Conservation (phyloP, 2,797 vertebrate species). For the Hirundo rustica region DNA sequence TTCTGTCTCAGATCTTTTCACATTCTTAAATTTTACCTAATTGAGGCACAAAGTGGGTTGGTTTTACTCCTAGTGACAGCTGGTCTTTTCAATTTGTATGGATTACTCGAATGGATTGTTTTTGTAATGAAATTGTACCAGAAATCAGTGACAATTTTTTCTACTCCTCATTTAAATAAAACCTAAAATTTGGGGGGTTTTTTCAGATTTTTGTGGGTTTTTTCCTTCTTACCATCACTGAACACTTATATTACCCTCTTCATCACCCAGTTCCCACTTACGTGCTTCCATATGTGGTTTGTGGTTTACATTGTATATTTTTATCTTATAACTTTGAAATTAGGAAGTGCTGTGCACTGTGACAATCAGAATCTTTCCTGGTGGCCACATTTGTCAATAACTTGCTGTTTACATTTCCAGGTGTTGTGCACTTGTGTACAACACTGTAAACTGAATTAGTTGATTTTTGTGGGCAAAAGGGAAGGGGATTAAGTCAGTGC, state of each 20-base stretch:
- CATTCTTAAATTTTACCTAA: background rate
- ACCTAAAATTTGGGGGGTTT: accelerated
- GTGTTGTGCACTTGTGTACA: background rate
- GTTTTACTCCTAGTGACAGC: background rate
- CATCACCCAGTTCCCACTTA: background rate
- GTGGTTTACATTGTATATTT: background rate
- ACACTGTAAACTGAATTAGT: background rate
- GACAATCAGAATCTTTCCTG: background rate
- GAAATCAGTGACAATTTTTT: background rate
- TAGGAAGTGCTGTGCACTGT: background rate
- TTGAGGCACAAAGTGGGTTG: background rate
- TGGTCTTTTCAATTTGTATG: background rate
- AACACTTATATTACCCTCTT: background rate
- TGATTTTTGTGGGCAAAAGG: background rate
- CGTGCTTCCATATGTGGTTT: background rate
- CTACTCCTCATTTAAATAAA: background rate
- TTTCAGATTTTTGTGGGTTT: background rate
- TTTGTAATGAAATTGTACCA: background rate
- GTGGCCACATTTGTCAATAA: background rate
- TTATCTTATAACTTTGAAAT: background rate
- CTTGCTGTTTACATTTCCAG: background rate
- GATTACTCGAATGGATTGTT: background rate
- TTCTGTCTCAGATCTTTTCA: background rate
- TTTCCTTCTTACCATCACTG: background rate
- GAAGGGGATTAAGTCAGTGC: accelerated